phyloP scores from a whole-genome alignment of 2,888 invertebrate genomes.

The Steinernema scapterisci region DNA sequence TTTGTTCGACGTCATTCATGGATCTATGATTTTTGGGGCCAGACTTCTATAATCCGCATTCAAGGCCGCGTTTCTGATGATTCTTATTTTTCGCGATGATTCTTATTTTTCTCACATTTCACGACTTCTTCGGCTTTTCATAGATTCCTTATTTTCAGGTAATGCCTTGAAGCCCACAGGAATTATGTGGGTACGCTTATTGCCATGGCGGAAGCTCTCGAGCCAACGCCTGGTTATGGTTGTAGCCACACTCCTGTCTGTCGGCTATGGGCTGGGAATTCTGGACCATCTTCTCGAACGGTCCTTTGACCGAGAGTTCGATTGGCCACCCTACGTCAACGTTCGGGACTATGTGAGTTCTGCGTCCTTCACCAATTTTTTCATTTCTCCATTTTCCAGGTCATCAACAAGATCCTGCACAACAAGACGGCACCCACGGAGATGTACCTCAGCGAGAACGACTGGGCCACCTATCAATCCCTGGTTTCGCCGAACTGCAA shows the following conservation, averaged over 20 bases:
- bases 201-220: background rate
- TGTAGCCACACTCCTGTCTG: background rate
- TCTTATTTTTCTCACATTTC: too few relatives aligned
- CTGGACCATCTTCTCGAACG: background rate
- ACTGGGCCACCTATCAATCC: constrained; percentile 36
- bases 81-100: too few relatives aligned
- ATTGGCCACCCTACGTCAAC: constrained; percentile 46
- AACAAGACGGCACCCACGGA: background rate
- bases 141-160: too few relatives aligned
- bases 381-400: background rate
- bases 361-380: background rate
- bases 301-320: constrained; percentile 35
- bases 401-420: constrained; percentile 6
- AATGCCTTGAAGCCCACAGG: background rate
- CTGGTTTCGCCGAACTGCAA: constrained; percentile 40
- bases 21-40: too few relatives aligned
- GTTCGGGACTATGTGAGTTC: constrained; percentile 44
- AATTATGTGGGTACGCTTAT: background rate
- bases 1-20: too few relatives aligned
- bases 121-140: too few relatives aligned
- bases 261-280: background rate
- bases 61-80: too few relatives aligned
- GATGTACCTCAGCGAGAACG: constrained; percentile 33
- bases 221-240: background rate
- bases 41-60: too few relatives aligned